These are phyloP conservation scores for Scelioninae gen. 1 DNA, from an alignment of 2,888 invertebrate genomes.

Conservation along the genomic window DNA sequence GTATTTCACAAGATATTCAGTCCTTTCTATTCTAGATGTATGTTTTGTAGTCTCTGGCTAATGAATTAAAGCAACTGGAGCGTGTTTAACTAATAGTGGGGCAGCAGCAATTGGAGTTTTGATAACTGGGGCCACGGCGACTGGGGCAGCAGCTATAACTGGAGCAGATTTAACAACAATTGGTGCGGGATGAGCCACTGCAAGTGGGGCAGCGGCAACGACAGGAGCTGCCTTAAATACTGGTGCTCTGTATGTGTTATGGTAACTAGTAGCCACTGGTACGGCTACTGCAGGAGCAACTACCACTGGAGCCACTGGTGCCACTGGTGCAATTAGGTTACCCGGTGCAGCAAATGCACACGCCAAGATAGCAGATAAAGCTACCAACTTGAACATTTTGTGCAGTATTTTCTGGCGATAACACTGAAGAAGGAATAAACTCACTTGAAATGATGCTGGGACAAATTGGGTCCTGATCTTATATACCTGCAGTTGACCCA, in stretches of 20 bases:
- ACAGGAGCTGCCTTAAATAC: slow-evolving; percentile 84
- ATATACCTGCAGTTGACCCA: slow-evolving; percentile 71
- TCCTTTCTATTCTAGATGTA: no score
- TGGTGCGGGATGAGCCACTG: slow-evolving; percentile 80
- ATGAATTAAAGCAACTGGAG: slow-evolving; percentile 20
- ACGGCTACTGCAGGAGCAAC: slow-evolving; percentile 85
- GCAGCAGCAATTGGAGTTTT: slow-evolving; percentile 80
- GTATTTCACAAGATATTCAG: no score
- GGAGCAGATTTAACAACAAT: slow-evolving; percentile 22
- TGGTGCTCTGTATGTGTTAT: slow-evolving; percentile 85
- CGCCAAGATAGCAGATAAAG: slow-evolving; percentile 76
- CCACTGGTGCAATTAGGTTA: slow-evolving; percentile 79
- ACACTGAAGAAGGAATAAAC: slow-evolving; percentile 27
- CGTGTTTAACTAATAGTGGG: slow-evolving; percentile 74
- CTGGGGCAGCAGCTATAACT: slow-evolving; percentile 80
- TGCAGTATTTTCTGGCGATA: slow-evolving; percentile 43
- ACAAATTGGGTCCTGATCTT: slow-evolving; percentile 61
- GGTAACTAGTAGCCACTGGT: slow-evolving; percentile 83
- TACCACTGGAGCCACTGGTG: slow-evolving; percentile 75
- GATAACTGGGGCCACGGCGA: slow-evolving; percentile 65
- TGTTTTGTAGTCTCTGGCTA: not conserved
- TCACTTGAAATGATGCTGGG: slow-evolving; percentile 71
- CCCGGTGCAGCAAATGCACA: slow-evolving; percentile 84
- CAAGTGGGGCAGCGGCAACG: no score
- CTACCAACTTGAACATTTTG: slow-evolving; percentile 76